Base-by-base conservation (phyloP, 2,888 invertebrate species). In the Ptychoptera contaminata region DNA sequence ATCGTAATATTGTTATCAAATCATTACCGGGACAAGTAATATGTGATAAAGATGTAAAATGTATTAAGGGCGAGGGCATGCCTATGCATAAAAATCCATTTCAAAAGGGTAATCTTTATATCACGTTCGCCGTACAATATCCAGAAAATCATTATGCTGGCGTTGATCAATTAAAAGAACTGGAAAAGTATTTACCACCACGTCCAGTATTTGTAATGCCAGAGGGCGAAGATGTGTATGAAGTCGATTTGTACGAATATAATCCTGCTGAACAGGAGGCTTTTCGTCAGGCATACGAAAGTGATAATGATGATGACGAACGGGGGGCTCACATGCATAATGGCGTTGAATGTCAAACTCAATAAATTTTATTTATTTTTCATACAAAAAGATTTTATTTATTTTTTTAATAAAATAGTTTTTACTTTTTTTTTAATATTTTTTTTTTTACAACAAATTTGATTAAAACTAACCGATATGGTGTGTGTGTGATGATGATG, bases 1-100 rank as follows among this genome's bases (percentile, higher is more conserved):
- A 86, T 1, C 73, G 92, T 40, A 79, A 82, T 56, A 67, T 94
- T 48, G 69, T 90, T 43, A 72, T 96, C 44, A 78, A 74, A 60
- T 81, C 80, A 54, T 72, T 77, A 43, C 74, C 85, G 6, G 93
- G 92, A 12, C 76, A 82, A 53, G 79, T 93, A 14, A 76, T 94
- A 50, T 80, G 82, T 56, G 88, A 90, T 44, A 86, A 85, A 61
- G 75, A 76, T 57, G 65, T 84, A 2, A 85, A 83, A 61, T 77
- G 79, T 49, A 77, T 94, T 45, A 69, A 70, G 49, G 82, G 81
- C 6, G 90, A 92, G 65, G 94, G 94, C 16, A 94, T 94, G 92
- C 94, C 94, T 1, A 70, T 76, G 34, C 77, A 77, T 56, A 82
- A 81, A 59, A 83, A 82, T 63, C 86, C 88, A 7, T 82, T 83